A percentile compares a stretch with the other conserved stretches of the same genome.
Conservation (phyloP, 2,888 invertebrate species). For the Tanaodytes sp. region DNA sequence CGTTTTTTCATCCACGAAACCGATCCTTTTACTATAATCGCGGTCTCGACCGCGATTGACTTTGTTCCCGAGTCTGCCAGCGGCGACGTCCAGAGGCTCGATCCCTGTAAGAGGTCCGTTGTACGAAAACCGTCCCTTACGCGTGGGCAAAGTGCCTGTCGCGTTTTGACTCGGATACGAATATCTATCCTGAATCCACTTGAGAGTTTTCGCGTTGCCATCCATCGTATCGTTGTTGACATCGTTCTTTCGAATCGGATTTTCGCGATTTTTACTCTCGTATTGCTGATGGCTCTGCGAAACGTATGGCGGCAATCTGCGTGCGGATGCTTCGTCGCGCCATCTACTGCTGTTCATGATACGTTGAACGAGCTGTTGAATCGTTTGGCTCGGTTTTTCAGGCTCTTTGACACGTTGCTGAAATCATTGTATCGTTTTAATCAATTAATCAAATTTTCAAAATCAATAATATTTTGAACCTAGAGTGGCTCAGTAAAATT, state of each 20-base stretch:
- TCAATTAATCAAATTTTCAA: background rate
- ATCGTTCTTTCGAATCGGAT: background rate
- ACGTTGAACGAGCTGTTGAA: conserved; percentile 68
- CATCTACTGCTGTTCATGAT: conserved; percentile 71
- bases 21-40: conserved; percentile 51
- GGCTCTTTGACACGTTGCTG: conserved; percentile 36
- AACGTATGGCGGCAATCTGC: conserved; percentile 17
- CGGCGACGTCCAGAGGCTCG: conserved; percentile 45
- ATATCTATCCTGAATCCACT: conserved; percentile 64
- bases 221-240: conserved; percentile 27
- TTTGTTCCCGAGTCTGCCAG: conserved; percentile 25
- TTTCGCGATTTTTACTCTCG: conserved; percentile 2
- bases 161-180: conserved; percentile 55
- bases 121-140: conserved; percentile 39
- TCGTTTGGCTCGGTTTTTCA: conserved; percentile 63
- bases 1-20: conserved; percentile 40
- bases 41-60: conserved; percentile 9
- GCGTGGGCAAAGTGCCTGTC: conserved; percentile 17
- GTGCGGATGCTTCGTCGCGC: conserved; percentile 57
- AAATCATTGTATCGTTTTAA: background rate
- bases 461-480: too few relatives aligned
- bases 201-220: conserved; percentile 59
- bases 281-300: conserved; percentile 1
- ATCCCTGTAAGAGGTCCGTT: conserved; percentile 44
- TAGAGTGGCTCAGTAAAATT: too few relatives aligned